These are phyloP conservation scores for Auanema freiburgensis DNA, from an alignment of 2,888 invertebrate species.

Conservation along the genomic window DNA sequence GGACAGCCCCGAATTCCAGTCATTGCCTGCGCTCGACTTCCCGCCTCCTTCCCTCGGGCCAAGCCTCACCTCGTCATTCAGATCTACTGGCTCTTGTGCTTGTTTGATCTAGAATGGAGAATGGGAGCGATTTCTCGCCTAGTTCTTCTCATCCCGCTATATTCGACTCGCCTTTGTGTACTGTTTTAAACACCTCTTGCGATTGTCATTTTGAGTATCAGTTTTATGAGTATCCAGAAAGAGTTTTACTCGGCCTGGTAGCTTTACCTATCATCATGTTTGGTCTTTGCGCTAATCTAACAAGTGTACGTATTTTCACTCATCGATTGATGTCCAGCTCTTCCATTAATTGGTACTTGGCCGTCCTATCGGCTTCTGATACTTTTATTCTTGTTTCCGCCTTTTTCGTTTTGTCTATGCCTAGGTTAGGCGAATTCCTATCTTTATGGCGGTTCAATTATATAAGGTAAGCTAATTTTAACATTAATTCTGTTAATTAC, in stretches of 20 bases:
- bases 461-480: conserved; percentile 40
- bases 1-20: too few species aligned
- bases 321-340: conserved; percentile 53
- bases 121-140: too few species aligned
- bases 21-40: too few species aligned
- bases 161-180: conserved; percentile 21
- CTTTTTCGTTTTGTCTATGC: conserved; percentile 58
- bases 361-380: conserved; percentile 54
- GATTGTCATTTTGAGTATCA: conserved; percentile 51
- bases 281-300: conserved; percentile 52
- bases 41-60: too few species aligned
- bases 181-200: conserved; percentile 44
- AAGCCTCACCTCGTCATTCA: too few species aligned
- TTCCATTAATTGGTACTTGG: conserved; percentile 59
- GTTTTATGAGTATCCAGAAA: conserved; percentile 50
- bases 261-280: conserved; percentile 54
- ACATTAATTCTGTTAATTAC: background rate
- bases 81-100: too few species aligned
- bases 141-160: too few species aligned
- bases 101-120: too few species aligned
- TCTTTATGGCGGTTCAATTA: conserved; percentile 50
- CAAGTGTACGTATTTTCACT: conserved; percentile 55
- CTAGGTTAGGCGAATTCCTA: conserved; percentile 54
- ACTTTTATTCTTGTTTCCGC: conserved; percentile 55
- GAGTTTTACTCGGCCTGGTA: conserved; percentile 47